Base-by-base conservation (phyloP, 1,140 invertebrate species). In the Zaprionus lachaisei region DNA sequence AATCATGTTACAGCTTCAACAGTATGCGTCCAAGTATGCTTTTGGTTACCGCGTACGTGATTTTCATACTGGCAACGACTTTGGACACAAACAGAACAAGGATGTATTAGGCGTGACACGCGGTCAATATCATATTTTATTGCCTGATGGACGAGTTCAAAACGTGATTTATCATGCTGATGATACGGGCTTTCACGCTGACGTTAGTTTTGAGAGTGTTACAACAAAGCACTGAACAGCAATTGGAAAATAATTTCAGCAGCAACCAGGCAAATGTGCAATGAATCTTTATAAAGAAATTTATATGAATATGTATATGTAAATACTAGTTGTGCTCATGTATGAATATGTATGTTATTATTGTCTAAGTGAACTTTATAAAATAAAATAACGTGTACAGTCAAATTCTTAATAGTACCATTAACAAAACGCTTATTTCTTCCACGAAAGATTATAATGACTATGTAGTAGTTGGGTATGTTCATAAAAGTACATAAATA, bases 91-190 rank as follows among this genome's bases (percentile, higher is more conserved):
- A 67, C 96, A 97, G 91, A 94, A 94, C 55, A 94, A 94, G 62
- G 93, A 94, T 69, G 93, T 94, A 54, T 93, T 94, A 67, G 96
- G 95, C 9, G 94, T 95, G 47, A 96, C 96, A 11, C 95, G 95
- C 80, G 96, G 96, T 54, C 94, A 95, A 73, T 97, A 97, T 93
- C 95, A 96, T 79, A 96, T 97, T 37, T 93, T 96, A n/a, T 92
- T 97, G 34, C 96, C 96, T 2, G 96, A 97, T 93, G 96, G 96
- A 31, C 94, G 96, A 70, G 93, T 95, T 77, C 96, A 97, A 93
- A 95, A 95, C 67, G 96, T 97, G 28, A 94, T 95, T 56, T 97
- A 97, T 93, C 95, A 94, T 67, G 96, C 96, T 0, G 96, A 97
- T 72, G 94, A 95, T 34, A 93, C 93, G 55, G 96, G 96, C 11